phyloP scores from a whole-genome alignment of 2,113 vertebrate genomes.

The Chlorodrepanis virens region DNA sequence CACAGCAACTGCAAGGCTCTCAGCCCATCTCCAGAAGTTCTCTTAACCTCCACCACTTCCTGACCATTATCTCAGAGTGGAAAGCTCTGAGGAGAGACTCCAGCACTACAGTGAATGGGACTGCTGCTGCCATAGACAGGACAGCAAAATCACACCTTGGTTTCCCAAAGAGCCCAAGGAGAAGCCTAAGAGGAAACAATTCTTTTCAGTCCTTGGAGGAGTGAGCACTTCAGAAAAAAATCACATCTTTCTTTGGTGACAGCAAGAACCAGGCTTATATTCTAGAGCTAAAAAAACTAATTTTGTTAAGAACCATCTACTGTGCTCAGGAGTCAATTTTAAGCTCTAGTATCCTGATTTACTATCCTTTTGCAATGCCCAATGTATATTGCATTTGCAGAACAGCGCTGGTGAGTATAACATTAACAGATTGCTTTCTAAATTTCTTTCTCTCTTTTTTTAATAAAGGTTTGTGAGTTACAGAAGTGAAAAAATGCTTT shows the following conservation, averaged over 20 bases:
- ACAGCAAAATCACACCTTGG: background rate
- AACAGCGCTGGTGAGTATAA: background rate
- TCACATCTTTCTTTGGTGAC: background rate
- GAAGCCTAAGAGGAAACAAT: fast-evolving
- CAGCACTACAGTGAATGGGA: too few species aligned
- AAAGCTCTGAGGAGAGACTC: background rate
- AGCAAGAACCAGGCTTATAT: background rate
- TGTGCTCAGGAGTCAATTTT: background rate
- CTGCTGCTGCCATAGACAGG: fast-evolving
- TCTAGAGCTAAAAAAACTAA: background rate
- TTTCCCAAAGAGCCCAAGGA: background rate
- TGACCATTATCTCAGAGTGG: background rate
- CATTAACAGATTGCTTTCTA: background rate
- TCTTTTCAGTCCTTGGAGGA: background rate
- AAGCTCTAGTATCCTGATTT: background rate
- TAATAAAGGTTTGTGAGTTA: slow-evolving; percentile 20
- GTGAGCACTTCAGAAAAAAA: background rate
- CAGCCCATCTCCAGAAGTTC: background rate
- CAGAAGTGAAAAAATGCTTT: slow-evolving; percentile 57
- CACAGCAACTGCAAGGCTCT: background rate
- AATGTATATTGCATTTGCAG: background rate
- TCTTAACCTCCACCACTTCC: background rate
- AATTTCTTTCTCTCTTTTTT: slow-evolving; percentile 1
- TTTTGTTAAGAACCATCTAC: background rate
- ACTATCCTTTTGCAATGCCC: background rate